phyloP scores from a whole-genome alignment of 1,140 invertebrate genomes.

The Rhopalosiphum maidis region DNA sequence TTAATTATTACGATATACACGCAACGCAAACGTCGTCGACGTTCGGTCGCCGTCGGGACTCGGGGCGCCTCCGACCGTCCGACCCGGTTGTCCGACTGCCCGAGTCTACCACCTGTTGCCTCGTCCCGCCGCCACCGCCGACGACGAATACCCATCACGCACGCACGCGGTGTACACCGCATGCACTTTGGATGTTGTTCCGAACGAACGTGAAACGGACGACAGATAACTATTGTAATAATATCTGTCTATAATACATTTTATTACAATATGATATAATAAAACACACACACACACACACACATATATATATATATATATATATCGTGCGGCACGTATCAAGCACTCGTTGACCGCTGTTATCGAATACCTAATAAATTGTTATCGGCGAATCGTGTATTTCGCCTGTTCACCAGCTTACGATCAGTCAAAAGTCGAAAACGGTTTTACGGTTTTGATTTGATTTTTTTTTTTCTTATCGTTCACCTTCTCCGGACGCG shows the following conservation, averaged over 20 bases:
- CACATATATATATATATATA: neutral
- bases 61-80: too few relatives aligned
- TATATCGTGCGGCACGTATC: neutral
- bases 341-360: neutral
- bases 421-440: neutral
- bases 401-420: neutral
- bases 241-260: too few relatives aligned
- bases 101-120: neutral
- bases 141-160: neutral
- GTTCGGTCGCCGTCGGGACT: neutral
- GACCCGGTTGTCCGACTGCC: neutral
- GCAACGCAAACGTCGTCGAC: neutral
- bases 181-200: neutral
- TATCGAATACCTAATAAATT: neutral
- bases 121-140: too few relatives aligned
- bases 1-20: too few relatives aligned
- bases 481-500: constrained; percentile 19
- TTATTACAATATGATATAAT: neutral
- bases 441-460: neutral
- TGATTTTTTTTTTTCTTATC: neutral
- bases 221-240: neutral
- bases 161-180: neutral
- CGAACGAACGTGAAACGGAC: neutral
- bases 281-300: too few relatives aligned
- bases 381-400: neutral